Evolutionary conservation across 2,888 invertebrate species (phyloP).

Genomic region (Perdita meconis): DNA sequence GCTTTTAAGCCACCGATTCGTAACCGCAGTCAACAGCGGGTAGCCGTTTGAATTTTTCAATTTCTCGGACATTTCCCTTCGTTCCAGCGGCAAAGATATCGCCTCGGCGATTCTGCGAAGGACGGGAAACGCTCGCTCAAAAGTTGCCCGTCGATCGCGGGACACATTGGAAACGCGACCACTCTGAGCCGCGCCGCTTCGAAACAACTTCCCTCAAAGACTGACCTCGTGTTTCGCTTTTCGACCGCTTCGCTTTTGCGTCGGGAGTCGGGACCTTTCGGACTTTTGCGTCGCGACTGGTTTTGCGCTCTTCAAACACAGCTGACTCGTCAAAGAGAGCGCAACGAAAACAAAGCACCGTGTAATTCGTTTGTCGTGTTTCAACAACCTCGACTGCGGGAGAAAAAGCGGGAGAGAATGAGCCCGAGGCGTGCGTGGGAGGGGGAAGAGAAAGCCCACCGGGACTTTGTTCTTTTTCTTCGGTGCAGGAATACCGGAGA

Average conservation of each 20-base stretch:
- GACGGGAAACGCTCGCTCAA: too few species aligned
- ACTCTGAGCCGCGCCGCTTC: conserved; percentile 26
- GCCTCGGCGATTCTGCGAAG: neutral
- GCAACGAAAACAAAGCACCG: conserved; percentile 9
- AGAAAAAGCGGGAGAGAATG: too few species aligned
- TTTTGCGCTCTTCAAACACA: conserved; percentile 43
- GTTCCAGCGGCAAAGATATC: neutral
- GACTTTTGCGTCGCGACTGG: conserved; percentile 28
- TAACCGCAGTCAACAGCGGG: neutral
- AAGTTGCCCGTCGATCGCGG: conserved; percentile 31
- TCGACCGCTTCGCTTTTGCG: conserved; percentile 15
- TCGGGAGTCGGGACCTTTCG: conserved; percentile 7
- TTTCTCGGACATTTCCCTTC: conserved; percentile 21
- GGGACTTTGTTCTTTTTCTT: neutral
- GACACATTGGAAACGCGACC: conserved; percentile 56
- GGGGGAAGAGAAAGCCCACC: neutral
- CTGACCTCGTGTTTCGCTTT: conserved; percentile 14
- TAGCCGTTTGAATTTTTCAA: conserved; percentile 37
- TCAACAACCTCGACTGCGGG: too few species aligned
- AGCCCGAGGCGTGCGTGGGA: too few species aligned
- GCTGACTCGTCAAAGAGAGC: conserved; percentile 24
- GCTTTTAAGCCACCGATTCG: conserved; percentile 20
- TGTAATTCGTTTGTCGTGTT: neutral
- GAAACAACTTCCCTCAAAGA: conserved; percentile 32
- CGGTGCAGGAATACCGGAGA: neutral